phyloP scores from a whole-genome alignment of 1,140 invertebrate species.

The Pectinophora gossypiella region DNA sequence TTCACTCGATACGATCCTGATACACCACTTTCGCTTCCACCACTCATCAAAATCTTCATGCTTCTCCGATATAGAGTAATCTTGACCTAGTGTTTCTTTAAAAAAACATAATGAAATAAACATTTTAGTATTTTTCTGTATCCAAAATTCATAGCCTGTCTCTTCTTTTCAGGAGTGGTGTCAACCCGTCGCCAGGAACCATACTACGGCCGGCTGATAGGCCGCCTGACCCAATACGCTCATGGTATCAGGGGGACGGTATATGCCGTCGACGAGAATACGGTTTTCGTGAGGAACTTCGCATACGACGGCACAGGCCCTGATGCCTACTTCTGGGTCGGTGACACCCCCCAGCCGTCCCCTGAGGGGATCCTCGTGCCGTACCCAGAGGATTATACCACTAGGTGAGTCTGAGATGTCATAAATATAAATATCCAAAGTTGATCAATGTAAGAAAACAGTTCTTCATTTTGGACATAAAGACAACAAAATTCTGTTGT shows the following conservation, averaged over 20 bases:
- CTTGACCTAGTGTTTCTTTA: too few species aligned
- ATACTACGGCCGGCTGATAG: conserved; percentile 87
- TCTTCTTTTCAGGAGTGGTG: not conserved
- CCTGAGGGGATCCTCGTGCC: conserved; percentile 89
- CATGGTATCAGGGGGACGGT: conserved; percentile 86
- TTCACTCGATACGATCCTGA: too few species aligned
- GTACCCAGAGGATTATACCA: conserved; percentile 87
- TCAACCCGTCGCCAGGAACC: conserved; percentile 69
- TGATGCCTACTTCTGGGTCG: conserved; percentile 92
- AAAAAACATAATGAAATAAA: too few species aligned
- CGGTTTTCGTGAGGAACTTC: conserved; percentile 90
- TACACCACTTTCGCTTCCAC: too few species aligned
- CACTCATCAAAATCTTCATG: too few species aligned
- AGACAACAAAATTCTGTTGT: too few species aligned
- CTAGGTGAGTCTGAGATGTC: conserved; percentile 54
- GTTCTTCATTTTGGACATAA: too few species aligned
- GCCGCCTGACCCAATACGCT: conserved; percentile 80
- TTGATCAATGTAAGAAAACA: too few species aligned
- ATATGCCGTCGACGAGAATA: conserved; percentile 91
- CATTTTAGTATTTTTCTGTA: too few species aligned
- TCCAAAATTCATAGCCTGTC: not conserved
- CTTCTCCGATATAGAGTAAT: too few species aligned
- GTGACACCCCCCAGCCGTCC: conserved; percentile 83
- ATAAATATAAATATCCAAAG: too few species aligned
- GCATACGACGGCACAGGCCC: conserved; percentile 90